A percentile compares a stretch with the other conserved stretches of the same genome.
phyloP scores from a whole-genome alignment of 64 coral and sea anemone species.

The Dendronephthya gigantea region DNA sequence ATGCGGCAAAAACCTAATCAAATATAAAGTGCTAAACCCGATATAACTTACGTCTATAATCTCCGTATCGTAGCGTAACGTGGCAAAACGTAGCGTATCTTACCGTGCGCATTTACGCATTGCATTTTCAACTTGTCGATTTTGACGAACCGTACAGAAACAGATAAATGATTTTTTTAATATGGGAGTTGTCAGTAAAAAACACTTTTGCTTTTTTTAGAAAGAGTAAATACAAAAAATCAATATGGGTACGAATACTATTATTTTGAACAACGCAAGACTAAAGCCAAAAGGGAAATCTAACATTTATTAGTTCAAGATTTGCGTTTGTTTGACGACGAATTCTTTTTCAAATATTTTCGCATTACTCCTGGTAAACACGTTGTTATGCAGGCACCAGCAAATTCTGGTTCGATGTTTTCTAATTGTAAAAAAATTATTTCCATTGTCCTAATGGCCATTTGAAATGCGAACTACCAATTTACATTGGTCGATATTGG shows the following conservation, averaged over 20 bases:
- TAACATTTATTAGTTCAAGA: neutral
- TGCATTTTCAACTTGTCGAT: neutral
- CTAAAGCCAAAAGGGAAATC: neutral
- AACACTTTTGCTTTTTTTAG: neutral
- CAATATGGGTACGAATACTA: neutral
- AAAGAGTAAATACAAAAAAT: neutral
- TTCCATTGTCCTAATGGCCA: neutral
- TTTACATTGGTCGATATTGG: neutral
- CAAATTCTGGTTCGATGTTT: neutral
- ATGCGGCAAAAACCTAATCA: too few species aligned
- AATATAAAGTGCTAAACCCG: too few species aligned
- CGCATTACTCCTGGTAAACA: constrained; percentile 4
- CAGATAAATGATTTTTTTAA: neutral
- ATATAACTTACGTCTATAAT: too few species aligned
- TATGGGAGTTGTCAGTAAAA: neutral
- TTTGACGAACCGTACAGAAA: neutral
- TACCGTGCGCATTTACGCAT: neutral
- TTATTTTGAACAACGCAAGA: neutral
- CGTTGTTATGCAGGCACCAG: too few species aligned
- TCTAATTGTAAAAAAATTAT: neutral
- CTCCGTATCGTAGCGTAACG: neutral
- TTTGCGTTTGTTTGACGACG: neutral
- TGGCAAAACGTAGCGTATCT: neutral
- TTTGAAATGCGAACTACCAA: neutral
- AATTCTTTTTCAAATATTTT: neutral